Base-by-base conservation (phyloP, 2,797 vertebrate genomes). In the Threskiornis aethiopicus region DNA sequence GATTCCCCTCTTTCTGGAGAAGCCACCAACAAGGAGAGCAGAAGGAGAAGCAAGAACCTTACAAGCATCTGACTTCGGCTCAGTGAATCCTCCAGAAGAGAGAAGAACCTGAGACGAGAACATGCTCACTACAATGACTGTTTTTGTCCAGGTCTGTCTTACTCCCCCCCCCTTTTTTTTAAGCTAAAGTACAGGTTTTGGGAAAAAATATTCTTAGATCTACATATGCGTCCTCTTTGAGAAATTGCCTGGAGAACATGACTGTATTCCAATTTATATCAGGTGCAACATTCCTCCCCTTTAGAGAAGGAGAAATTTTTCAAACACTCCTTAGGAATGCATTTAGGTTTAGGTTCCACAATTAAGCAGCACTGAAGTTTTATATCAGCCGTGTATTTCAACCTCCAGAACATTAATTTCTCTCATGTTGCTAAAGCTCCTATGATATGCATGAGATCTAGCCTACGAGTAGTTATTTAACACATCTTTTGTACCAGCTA, bases 101-200 rank as follows among this genome's bases (percentile, higher is more conserved):
- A 13, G 20, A 78, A 66, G n/a, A 84, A 62, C 13, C 29, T 1
- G 1, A 1, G 1, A 67, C 16, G 16, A 28, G 28, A 83, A 70
- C 0, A 0, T 33, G 70, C 20, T 84, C 49, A 22, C 37, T 58
- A 35, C n/a, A 49, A 11, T 10, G n/a, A 75, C 18, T 37, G 13
- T 1, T 83, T 58, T 57, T 49, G 31, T 61, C 8, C 21, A 66
- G 46, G 29, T 62, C 33, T 16, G 14, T 0, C 13, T 41, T 41
- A 13, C 41, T 39, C 41, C 14, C 41, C 41, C 41, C 14, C 41
- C 41, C 5, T 14, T 41, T 41, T 41, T 35, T 47, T 20, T 14
- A 80, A 75, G n/a, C 13, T 67, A 7, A 49, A 57, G 29, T 35
- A 84, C n/a, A 41, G 26, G 7, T 35, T 89, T 57, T 10, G 13